Percentiles rank a stretch among this genome's conserved stretches.
Conservation (phyloP, 2,113 vertebrate species). For the Zosterops pallidus region DNA sequence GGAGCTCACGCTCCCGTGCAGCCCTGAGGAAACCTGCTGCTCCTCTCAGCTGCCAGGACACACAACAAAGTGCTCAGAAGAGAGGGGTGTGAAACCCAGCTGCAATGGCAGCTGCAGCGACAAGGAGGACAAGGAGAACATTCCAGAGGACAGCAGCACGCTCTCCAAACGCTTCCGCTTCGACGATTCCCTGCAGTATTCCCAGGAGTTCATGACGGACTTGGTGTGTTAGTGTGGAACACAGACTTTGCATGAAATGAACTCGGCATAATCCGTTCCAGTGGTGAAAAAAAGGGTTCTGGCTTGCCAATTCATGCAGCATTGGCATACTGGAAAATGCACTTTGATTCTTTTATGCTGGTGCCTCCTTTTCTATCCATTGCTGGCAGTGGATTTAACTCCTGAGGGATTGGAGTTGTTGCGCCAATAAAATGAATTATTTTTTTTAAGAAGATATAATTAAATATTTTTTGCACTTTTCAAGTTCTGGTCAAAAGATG, state of each 20-base stretch:
- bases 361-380: slow-evolving; percentile 42
- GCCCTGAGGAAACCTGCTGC: slow-evolving; percentile 44
- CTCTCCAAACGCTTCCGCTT: slow-evolving; percentile 87
- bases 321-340: slow-evolving; percentile 69
- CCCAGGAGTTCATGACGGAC: slow-evolving; percentile 75
- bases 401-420: neutral
- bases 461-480: slow-evolving; percentile 70
- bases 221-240: slow-evolving; percentile 64
- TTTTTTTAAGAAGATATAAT: slow-evolving; percentile 54
- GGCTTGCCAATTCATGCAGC: slow-evolving; percentile 23
- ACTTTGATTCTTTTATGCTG: slow-evolving; percentile 64
- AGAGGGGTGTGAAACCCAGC: slow-evolving; percentile 75
- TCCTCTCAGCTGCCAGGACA: slow-evolving; percentile 66
- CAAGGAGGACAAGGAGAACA: slow-evolving; percentile 92
- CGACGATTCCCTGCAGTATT: slow-evolving; percentile 77
- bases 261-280: slow-evolving; percentile 31
- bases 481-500: slow-evolving; percentile 31
- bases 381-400: slow-evolving; percentile 67
- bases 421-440: slow-evolving; percentile 31
- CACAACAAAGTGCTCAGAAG: slow-evolving; percentile 62
- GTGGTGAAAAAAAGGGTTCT: neutral
- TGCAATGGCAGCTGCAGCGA: slow-evolving; percentile 72
- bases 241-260: neutral
- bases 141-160: slow-evolving; percentile 81
- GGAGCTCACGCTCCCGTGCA: slow-evolving; percentile 63